Base-by-base conservation (phyloP, 1,140 invertebrate species). In the Caenorhabditis tropicalis region DNA sequence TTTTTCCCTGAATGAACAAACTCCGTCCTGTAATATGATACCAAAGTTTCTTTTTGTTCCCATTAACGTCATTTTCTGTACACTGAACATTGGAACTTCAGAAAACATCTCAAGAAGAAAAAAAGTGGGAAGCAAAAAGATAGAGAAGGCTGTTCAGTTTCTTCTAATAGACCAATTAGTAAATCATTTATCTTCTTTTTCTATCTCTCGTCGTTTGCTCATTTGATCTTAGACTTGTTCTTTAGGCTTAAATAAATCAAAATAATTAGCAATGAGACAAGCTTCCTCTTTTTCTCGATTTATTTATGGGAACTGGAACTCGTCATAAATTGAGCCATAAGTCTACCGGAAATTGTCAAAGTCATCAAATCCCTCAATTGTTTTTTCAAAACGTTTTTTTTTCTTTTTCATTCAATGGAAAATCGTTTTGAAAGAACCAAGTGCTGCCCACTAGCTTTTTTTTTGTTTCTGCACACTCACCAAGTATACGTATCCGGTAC, bases 401-500 rank as follows among this genome's bases (percentile, higher is more conserved):
- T 10, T 24, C 33, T 31, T 12, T 1, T 16, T 16, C 9, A 6
- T 29, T 19, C 16, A 39, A 70, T 7, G 21, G 27, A 19, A 33
- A 70, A 70, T 27, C 1, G 29, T 21, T 48, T 43, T 31, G 5
- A 29, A 81, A 49, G 19, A 15, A 33, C 39, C 16, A 15, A 79
- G 65, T 82, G 21, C 29, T 36, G 21, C 10, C 21, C 65, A 31
- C 4, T 36, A 15, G 60, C 36, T 24, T 82, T 4, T 5, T 79
- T 27, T 12, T 39, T 12, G 36, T n/a, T 27, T n/a, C 27, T 49
- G 43, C 31, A 65, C 29, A 79, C 87, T 83, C 51, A 88, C 87
- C 86, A 88, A 39, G 87, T 88, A 46, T 83, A 82, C 12, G 81
- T 84, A 70, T 82, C 85, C 70, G 82, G 87, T 19, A 46, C 48